Evolutionary conservation across 2,888 invertebrate species (phyloP), one percentile per base, ranked within the genome.

Genomic region (Cephus runcator): DNA sequence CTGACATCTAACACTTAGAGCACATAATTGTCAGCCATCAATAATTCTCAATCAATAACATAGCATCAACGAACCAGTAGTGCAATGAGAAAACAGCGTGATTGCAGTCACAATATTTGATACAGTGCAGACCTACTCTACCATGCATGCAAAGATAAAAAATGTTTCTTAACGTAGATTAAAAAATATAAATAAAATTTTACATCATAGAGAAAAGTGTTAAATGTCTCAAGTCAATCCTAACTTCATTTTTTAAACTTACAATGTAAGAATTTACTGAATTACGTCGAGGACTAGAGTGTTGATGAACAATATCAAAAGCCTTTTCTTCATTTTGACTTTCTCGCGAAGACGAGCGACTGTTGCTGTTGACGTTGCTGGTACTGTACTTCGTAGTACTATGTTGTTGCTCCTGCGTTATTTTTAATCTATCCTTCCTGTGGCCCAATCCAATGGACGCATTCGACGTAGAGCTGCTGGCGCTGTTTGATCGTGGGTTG

Each of bases 251-350:
- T 30, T 76, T 75, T 2, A 56, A 56, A 81, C 81, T 85, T 76
- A 86, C 86, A 40, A 81, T 78, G 74, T 75, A 83, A 36, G 84
- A 86, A 68, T 88, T 85, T 31, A 87, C 83, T 11, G 86, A 84
- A 73, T 87, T 85, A 75, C 80, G 82, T 74, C 56, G 56, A 56
- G 56, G 23, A 56, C 56, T 56, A 23, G 86, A 79, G 71, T 83
- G 81, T 40, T 79, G 79, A 11, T 84, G 84, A 76, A 89, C 87
- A 73, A 89, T 79, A 79, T 89, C 85, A 77, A 89, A 89, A 12
- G 89, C 88, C 34, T 86, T 81, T 35, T 86, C 83, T 11, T 35
- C 77, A 12, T 80, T 80, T 31, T 79, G 82, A 75, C 82, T 82
- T 12, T 77, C 81, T 6, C 81, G 76, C 33, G 83, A 81, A 11